Percentiles rank a stretch among this genome's conserved stretches.
These are phyloP conservation scores for Lacerta viridis DNA, from an alignment of 2,797 vertebrate genomes.

Conservation along the genomic window DNA sequence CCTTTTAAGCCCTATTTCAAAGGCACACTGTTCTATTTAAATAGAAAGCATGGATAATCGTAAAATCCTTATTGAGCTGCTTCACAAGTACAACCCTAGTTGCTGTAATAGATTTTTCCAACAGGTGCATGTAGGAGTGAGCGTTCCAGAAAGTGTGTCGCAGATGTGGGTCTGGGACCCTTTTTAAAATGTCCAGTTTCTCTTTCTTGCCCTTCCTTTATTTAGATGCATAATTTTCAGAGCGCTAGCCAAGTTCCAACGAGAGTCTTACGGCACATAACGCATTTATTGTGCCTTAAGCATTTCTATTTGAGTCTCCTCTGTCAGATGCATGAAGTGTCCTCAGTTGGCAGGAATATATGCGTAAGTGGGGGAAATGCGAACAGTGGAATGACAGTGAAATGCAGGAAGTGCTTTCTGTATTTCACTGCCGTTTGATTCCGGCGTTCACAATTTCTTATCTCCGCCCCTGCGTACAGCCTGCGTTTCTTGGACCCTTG, in stretches of 20 bases:
- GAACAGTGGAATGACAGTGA: background rate
- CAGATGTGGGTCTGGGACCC: background rate
- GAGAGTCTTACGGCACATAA: no score
- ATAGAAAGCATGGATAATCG: background rate
- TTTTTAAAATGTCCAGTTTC: background rate
- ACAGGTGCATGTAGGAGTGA: background rate
- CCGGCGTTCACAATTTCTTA: background rate
- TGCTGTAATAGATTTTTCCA: background rate
- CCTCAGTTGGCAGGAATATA: background rate
- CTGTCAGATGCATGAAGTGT: no score
- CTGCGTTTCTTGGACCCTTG: no score
- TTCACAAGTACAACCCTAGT: no score
- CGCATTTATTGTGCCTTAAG: no score
- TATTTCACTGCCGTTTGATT: background rate
- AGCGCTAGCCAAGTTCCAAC: background rate
- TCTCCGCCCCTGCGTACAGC: background rate
- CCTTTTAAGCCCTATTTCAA: background rate
- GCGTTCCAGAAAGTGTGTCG: background rate
- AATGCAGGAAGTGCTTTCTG: background rate
- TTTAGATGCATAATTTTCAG: background rate
- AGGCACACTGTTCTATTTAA: background rate
- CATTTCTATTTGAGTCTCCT: no score
- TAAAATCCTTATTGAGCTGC: background rate
- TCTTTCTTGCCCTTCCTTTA: no score
- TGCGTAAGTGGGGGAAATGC: background rate